Percentiles rank a stretch among this genome's conserved stretches.
Evolutionary conservation across 2,888 invertebrate genomes (phyloP).

Genomic region (Apodemia hepburni): DNA sequence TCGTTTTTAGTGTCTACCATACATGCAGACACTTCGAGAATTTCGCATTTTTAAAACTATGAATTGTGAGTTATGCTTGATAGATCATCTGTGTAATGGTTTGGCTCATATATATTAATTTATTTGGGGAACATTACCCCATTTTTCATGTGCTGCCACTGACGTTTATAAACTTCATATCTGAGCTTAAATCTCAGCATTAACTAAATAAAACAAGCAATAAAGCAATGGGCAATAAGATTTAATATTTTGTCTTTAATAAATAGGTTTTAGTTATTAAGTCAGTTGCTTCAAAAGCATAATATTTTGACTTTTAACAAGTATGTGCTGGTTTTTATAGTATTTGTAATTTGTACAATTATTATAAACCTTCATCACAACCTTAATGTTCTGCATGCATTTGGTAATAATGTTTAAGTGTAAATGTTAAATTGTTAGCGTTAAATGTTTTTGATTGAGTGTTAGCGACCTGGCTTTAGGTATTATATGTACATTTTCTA

Average conservation of each 20-base stretch:
- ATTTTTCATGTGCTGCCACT: neutral
- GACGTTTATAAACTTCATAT: neutral
- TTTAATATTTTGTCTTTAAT: neutral
- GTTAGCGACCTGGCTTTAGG: constrained; percentile 12
- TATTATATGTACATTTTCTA: constrained; percentile 12
- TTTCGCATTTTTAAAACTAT: too few relatives aligned
- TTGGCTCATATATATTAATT: too few relatives aligned
- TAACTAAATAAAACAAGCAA: neutral
- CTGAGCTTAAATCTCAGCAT: neutral
- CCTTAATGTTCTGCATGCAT: constrained; percentile 14
- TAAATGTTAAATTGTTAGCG: constrained; percentile 15
- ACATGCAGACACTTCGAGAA: too few relatives aligned
- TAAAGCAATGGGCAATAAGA: neutral
- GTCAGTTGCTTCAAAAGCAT: constrained; percentile 1
- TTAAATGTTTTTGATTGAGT: constrained; percentile 9
- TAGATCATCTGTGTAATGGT: too few relatives aligned
- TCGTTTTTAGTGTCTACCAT: too few relatives aligned
- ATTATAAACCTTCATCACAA: constrained; percentile 14
- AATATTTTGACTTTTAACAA: neutral
- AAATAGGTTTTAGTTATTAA: neutral
- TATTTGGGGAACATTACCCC: neutral
- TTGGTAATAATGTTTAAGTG: constrained; percentile 11
- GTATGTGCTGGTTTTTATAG: constrained; percentile 10
- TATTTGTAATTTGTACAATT: neutral
- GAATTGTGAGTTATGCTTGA: too few relatives aligned